Percentiles rank a stretch among this genome's conserved stretches.
Conservation (phyloP, 2,797 vertebrate species). For the Falco peregrinus region DNA sequence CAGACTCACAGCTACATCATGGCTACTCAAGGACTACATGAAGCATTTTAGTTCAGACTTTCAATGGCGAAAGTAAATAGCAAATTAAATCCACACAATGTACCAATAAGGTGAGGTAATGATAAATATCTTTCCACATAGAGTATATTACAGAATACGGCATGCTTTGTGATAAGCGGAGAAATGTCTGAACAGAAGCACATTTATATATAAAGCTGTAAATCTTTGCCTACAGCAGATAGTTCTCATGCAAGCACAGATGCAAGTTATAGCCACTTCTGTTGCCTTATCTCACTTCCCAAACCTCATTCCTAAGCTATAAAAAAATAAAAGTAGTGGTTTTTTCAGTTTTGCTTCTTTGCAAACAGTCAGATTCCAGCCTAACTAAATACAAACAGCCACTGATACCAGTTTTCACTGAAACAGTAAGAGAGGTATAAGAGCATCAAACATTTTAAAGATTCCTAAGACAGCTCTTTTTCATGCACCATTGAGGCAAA, state of each 20-base stretch:
- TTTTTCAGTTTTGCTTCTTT: neutral
- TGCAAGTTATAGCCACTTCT: neutral
- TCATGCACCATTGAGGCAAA: neutral
- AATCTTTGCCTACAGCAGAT: neutral
- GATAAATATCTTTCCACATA: neutral
- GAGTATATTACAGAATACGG: neutral
- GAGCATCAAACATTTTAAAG: neutral
- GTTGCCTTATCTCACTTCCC: neutral
- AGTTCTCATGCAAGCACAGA: neutral
- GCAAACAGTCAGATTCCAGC: neutral
- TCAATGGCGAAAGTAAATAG: neutral
- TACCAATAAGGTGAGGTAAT: neutral
- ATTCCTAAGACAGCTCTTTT: neutral
- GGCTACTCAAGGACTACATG: neutral
- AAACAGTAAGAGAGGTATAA: neutral
- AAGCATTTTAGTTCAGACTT: neutral
- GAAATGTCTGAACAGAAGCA: neutral
- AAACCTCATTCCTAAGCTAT: neutral
- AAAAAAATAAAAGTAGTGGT: neutral
- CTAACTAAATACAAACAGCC: neutral
- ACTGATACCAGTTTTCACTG: neutral
- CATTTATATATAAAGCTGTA: neutral
- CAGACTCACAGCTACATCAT: neutral
- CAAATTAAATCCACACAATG: neutral
- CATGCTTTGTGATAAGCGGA: neutral